Evolutionary conservation across 2,113 vertebrate species (phyloP).

Genomic region (Uria aalge): DNA sequence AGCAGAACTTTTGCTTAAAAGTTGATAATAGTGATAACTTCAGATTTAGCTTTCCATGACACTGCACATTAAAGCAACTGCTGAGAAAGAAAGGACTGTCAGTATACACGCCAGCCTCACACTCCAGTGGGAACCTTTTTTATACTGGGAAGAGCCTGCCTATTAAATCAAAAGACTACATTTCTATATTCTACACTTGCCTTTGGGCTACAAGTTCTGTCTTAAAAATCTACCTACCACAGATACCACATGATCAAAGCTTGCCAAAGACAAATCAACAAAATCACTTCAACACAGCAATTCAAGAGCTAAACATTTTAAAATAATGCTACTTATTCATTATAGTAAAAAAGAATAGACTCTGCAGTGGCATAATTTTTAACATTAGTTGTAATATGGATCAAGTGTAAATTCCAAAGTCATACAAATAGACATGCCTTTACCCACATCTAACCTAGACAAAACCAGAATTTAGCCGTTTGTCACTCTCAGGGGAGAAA

Average conservation of each 20-base stretch:
- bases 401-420: neutral
- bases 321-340: neutral
- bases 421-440: neutral
- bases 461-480: neutral
- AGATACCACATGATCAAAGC: neutral
- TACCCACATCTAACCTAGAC: neutral
- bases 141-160: neutral
- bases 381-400: neutral
- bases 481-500: neutral
- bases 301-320: neutral
- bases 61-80: neutral
- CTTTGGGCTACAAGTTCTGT: neutral
- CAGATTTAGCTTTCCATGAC: neutral
- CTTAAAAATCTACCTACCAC: neutral
- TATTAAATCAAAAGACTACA: neutral
- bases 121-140: neutral
- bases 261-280: neutral
- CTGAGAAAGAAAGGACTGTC: neutral
- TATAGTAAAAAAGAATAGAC: neutral
- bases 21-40: neutral
- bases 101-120: neutral
- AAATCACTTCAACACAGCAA: neutral
- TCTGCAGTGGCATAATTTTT: neutral
- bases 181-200: neutral
- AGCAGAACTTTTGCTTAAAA: neutral